Base-by-base conservation (phyloP, 2,888 invertebrate genomes). In the Coremacera marginata region DNA sequence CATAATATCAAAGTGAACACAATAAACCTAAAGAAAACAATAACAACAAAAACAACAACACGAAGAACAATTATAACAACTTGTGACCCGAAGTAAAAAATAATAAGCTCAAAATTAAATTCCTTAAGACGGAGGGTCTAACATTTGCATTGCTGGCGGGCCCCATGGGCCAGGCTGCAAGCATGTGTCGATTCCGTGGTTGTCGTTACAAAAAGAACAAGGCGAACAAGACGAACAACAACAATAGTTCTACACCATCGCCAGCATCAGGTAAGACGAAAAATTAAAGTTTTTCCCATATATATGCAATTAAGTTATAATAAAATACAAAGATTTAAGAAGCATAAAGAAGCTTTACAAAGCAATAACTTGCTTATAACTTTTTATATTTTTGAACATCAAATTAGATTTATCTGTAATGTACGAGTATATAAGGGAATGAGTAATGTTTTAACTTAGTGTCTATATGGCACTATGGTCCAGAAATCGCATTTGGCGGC, bases 131-230 rank as follows among this genome's bases (percentile, higher is more conserved):
- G 89, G 89, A 89, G 88, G 89, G 89, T 86, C 83, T 89, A 89
- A 88, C 89, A 86, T 88, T 88, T 82, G 88, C 88, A 84, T 88
- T 89, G 88, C 88, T 89, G 86, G 89, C 89, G 87, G 89, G 89
- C 89, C 89, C 89, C 88, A 94, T 94, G 94, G 94, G 94, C 92
- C 94, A 94, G 91, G 92, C 94, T 91, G 93, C 94, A 92, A 94
- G 94, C 90, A 94, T 94, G 94, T 94, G 94, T 91, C 94, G 93
- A 92, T 92, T 94, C 90, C 93, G 94, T 91, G 93, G 93, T 92
- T 92, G 93, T 91, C 93, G 93, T 89, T 93, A 94, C 91, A 94
- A 94, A 92, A 94, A 94, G 91, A 93, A 93, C 92, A 93, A 91
- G 82, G 78, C 81, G 77, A 86, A 85, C 62, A 88, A 83, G 76